Evolutionary conservation across 1,140 invertebrate genomes (phyloP).

Genomic region (Sinella curviseta): DNA sequence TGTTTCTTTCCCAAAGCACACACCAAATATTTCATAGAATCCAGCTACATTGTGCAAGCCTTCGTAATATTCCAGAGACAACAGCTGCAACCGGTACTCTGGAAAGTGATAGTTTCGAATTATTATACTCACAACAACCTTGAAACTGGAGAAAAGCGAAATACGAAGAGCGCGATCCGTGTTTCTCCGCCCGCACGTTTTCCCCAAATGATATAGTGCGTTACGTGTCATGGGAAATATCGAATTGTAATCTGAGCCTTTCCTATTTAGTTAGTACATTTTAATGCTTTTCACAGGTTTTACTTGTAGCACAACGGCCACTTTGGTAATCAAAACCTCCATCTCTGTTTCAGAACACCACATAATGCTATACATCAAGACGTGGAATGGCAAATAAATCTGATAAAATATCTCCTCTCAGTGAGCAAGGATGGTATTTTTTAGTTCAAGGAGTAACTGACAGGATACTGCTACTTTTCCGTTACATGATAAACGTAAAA

Average conservation of each 20-base stretch:
- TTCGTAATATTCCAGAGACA: neutral
- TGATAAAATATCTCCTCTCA: neutral
- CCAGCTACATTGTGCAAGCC: neutral
- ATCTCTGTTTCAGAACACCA: neutral
- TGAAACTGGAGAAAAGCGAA: neutral
- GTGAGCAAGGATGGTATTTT: neutral
- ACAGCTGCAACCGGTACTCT: neutral
- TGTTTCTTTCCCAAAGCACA: neutral
- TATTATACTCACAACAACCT: neutral
- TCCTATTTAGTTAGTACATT: neutral
- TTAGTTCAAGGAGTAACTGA: neutral
- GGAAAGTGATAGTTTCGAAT: neutral
- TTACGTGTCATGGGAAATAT: slow-evolving; percentile 23
- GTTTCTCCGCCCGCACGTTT: neutral
- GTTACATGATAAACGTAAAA: neutral
- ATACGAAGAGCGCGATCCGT: too few species aligned
- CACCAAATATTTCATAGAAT: neutral
- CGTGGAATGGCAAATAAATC: neutral
- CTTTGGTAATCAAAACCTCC: too few species aligned
- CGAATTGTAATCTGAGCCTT: neutral
- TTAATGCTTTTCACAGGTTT: neutral
- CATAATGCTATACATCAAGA: neutral
- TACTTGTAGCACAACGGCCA: too few species aligned
- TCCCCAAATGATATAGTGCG: slow-evolving; percentile 14
- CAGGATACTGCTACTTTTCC: neutral